Evolutionary conservation across 2,888 invertebrate genomes (phyloP).

Genomic region (Leucophenga montana): DNA sequence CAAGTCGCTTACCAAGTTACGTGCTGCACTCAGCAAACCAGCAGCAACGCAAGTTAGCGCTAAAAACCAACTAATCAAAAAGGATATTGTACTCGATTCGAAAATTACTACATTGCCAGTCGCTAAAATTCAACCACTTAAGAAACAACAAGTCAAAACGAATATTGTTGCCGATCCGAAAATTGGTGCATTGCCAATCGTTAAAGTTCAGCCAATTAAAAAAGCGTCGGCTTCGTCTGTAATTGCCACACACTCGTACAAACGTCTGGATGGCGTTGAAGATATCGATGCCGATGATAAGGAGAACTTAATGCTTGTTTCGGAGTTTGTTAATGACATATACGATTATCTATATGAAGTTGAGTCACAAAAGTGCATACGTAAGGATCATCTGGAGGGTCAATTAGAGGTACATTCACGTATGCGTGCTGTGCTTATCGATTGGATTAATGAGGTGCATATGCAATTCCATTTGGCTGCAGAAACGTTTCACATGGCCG

Average conservation of each 20-base stretch:
- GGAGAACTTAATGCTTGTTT: constrained; percentile 84
- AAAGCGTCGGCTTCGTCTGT: neutral
- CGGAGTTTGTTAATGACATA: constrained; percentile 91
- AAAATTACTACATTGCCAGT: constrained; percentile 34
- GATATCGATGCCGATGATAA: constrained; percentile 85
- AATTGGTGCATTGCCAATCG: constrained; percentile 32
- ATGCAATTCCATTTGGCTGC: constrained; percentile 86
- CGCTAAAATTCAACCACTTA: constrained; percentile 15
- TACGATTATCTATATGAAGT: constrained; percentile 85
- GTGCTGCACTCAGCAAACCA: constrained; percentile 61
- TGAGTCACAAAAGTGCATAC: constrained; percentile 81
- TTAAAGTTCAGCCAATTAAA: neutral
- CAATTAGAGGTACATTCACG: constrained; percentile 82
- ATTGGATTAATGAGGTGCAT: constrained; percentile 96
- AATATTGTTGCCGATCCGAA: constrained; percentile 1
- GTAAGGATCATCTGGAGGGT: constrained; percentile 78
- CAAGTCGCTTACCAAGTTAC: constrained; percentile 67
- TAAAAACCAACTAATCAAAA: neutral
- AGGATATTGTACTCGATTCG: neutral
- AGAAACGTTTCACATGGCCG: constrained; percentile 92
- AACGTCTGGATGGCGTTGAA: constrained; percentile 73
- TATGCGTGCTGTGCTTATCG: constrained; percentile 91
- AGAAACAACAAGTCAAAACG: constrained; percentile 12
- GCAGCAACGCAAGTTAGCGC: constrained; percentile 20
- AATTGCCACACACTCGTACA: constrained; percentile 54